Conservation (phyloP, 2,888 invertebrate species). For the Helleia helle region DNA sequence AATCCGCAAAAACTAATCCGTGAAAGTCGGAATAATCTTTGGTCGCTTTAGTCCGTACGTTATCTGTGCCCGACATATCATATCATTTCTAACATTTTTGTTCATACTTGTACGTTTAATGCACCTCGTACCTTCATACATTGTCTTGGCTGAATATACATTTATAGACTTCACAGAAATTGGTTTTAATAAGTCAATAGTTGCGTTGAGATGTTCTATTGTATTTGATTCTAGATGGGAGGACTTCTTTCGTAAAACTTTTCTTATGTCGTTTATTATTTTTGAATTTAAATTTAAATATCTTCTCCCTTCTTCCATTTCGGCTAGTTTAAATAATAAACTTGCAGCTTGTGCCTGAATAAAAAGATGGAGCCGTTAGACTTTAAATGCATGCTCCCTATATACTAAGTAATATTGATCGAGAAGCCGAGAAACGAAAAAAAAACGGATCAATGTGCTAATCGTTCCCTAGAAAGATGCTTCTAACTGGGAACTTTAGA, state of each 20-base stretch:
- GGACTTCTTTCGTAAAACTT: constrained; percentile 38
- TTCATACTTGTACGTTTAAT: too few species aligned
- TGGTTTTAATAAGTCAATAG: constrained; percentile 38
- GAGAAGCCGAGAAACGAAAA: too few species aligned
- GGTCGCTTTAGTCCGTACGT: constrained; percentile 22
- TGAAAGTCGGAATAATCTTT: constrained; percentile 33
- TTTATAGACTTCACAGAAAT: too few species aligned
- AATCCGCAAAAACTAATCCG: too few species aligned
- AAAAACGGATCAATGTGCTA: too few species aligned
- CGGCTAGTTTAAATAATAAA: constrained; percentile 41
- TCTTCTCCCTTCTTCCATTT: constrained; percentile 50
- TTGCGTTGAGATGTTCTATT: constrained; percentile 35
- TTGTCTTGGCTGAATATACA: too few species aligned
- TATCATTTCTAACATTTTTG: constrained; percentile 14
- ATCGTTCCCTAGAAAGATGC: too few species aligned
- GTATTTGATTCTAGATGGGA: constrained; percentile 33
- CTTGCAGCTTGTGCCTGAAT: constrained; percentile 44
- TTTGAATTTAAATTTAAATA: constrained; percentile 54
- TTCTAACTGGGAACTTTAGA: too few species aligned
- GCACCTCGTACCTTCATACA: too few species aligned
- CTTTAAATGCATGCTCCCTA: too few species aligned
- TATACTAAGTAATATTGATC: too few species aligned
- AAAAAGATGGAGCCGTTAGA: too few species aligned
- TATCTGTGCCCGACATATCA: constrained; percentile 17
- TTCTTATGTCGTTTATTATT: constrained; percentile 49